A percentile compares a stretch with the other conserved stretches of the same genome.
Conservation (phyloP, 2,113 vertebrate genomes). For the Emydocephalus ijimae region DNA sequence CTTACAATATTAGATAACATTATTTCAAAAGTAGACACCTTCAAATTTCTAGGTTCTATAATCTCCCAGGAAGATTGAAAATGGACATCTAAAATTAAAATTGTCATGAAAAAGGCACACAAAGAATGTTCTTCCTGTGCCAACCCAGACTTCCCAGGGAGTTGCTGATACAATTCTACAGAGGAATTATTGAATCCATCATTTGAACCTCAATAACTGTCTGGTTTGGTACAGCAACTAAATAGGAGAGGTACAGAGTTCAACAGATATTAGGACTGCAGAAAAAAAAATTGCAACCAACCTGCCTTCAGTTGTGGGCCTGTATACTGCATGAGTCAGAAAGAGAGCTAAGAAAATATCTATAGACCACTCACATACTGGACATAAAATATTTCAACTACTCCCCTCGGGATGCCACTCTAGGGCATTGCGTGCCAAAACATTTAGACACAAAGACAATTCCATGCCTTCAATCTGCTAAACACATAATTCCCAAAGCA, state of each 20-base stretch:
- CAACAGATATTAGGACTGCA: neutral
- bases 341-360: neutral
- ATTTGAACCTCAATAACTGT: neutral
- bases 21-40: neutral
- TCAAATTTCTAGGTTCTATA: neutral
- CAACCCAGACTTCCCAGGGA: neutral
- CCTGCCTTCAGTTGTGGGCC: neutral
- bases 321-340: neutral
- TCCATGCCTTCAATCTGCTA: neutral
- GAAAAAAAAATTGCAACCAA: neutral
- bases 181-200: neutral
- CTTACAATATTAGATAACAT: neutral
- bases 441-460: neutral
- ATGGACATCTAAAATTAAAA: neutral
- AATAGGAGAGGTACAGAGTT: neutral
- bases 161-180: neutral
- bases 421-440: neutral
- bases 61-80: neutral
- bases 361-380: neutral
- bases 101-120: neutral
- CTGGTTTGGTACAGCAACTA: neutral
- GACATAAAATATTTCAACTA: neutral
- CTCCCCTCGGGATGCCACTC: neutral
- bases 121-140: neutral
- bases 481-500: neutral